Base-by-base conservation (phyloP, 1,140 invertebrate species). In the Marisa cornuarietis region DNA sequence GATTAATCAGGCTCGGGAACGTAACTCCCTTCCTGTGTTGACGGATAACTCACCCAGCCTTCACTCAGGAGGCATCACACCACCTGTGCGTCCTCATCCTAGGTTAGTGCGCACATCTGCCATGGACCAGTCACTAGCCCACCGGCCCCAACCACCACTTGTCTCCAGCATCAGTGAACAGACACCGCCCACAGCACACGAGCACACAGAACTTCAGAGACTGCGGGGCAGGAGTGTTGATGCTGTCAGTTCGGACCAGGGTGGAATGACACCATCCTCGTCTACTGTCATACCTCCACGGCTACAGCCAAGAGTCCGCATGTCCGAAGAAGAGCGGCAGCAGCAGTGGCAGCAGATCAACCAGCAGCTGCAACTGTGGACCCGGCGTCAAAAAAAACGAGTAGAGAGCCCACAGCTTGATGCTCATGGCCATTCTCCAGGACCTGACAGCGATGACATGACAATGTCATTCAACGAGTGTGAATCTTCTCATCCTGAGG, bases 291-390 rank as follows among this genome's bases (percentile, higher is more conserved):
- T 83, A 7, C 86, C 88, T 31, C 85, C 87, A 20, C 83, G 82
- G 49, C 80, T 87, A 49, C 83, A 83, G n/a, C 84, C 85, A 31
- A 78, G 87, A 20, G 82, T 79, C 16, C 69, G 88, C 16, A 82
- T 87, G 31, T 86, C 86, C 71, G 85, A 87, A 20, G 88, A 90
- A 68, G 88, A 90, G 66, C 85, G 85, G 69, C 85, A 88, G 73
- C 86, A 88, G 62, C 88, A 88, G 76, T 69, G 87, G 68, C 85
- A 88, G 78, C 85, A 86, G 68, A 90, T 89, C 68, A 86, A 84
- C 74, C 87, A 89, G 74, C 86, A 90, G 66, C 81, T 90, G 65
- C 87, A 90, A 80, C 77, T 85, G 76, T 90, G 88, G 88, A 87
- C 85, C 24, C 85, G 87, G 75, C 83, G 84, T 74, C 80, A 84